Percentiles rank a stretch among this genome's conserved stretches.
These are phyloP conservation scores for Scalopus aquaticus DNA, from an alignment of 2,113 vertebrate genomes.

Conservation along the genomic window DNA sequence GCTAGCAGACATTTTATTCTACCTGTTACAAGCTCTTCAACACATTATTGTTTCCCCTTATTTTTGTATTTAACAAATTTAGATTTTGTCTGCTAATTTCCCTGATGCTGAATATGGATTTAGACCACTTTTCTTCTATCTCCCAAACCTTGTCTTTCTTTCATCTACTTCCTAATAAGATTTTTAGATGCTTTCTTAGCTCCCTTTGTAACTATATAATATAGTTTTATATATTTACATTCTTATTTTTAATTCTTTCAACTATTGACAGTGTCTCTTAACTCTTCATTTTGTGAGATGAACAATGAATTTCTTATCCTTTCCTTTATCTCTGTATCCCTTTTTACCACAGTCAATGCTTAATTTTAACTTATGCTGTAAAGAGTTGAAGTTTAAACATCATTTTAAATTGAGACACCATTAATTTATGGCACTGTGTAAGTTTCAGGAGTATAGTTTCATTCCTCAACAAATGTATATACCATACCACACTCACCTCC, in stretches of 20 bases:
- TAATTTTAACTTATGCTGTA: background rate
- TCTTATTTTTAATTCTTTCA: background rate
- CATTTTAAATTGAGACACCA: too few species aligned
- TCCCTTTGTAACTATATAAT: background rate
- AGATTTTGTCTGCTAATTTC: background rate
- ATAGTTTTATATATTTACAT: background rate
- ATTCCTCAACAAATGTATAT: too few species aligned
- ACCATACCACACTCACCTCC: too few species aligned
- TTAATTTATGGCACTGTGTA: too few species aligned
- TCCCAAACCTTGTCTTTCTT: background rate
- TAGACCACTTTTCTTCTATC: background rate
- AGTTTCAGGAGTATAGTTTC: too few species aligned
- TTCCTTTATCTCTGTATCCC: background rate
- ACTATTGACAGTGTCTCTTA: background rate
- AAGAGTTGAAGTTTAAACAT: background rate
- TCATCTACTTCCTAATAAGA: background rate
- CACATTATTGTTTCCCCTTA: background rate
- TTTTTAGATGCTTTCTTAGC: constrained; percentile 34
- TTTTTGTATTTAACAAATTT: background rate
- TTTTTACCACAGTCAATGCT: background rate
- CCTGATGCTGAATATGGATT: background rate
- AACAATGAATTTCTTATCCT: background rate
- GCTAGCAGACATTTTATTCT: background rate
- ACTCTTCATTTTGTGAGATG: background rate
- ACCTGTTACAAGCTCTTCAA: background rate